Conservation (phyloP, 1,140 invertebrate species). For the Anastrepha ludens region DNA sequence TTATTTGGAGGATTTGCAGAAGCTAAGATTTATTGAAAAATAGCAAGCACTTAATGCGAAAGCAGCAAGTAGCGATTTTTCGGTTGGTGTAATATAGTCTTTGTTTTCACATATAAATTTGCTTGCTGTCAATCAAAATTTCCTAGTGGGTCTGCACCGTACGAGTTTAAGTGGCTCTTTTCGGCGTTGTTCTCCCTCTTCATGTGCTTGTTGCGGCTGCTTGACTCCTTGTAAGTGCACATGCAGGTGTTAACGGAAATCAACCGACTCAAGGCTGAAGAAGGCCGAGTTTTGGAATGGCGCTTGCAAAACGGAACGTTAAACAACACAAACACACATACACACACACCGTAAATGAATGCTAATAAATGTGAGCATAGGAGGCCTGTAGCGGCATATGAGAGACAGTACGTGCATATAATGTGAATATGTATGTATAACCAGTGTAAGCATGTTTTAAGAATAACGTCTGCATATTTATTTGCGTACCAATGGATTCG, state of each 20-base stretch:
- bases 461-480: not conserved
- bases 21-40: too few species aligned
- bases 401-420: not conserved
- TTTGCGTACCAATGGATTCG: constrained; percentile 44
- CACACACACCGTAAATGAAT: not conserved
- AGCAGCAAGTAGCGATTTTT: too few species aligned
- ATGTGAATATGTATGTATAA: not conserved
- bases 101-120: too few species aligned
- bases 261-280: constrained; percentile 29
- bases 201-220: not conserved
- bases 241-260: constrained; percentile 50
- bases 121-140: not conserved
- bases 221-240: not conserved
- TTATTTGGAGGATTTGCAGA: too few species aligned
- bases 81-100: too few species aligned
- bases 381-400: not conserved
- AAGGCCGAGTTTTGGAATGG: constrained; percentile 33
- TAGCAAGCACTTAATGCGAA: too few species aligned
- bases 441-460: not conserved
- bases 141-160: not conserved
- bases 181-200: constrained; percentile 20
- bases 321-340: too few species aligned
- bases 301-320: not conserved
- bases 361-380: not conserved
- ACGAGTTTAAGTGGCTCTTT: not conserved